Base-by-base conservation (phyloP, 2,888 invertebrate species). In the Romanomermis culicivorax region DNA sequence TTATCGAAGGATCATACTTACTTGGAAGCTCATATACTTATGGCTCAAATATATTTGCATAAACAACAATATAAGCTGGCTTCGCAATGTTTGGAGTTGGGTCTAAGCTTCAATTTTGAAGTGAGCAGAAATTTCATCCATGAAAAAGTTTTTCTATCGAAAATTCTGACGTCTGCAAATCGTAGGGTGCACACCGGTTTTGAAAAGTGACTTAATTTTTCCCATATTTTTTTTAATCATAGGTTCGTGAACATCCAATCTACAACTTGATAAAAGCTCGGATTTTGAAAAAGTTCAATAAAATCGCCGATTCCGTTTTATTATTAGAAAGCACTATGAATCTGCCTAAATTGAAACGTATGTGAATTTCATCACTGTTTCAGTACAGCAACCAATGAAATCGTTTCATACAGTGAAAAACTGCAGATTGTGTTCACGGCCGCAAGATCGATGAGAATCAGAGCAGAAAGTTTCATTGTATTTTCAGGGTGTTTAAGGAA, bases 41-140 rank as follows among this genome's bases (percentile, higher is more conserved):
- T 87, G 73, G 85, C 91, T 11, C 67, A 66, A 52, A 57, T 57
- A 17, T 51, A 50, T 26, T 43, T 57, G 29, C 54, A 57, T 29
- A 43, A 51, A 42, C 27, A 29, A 26, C 30, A 56, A 20, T 56
- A 42, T 30, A 51, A 55, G 25, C 30, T 24, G 65, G 91, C 91
- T 0, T 77, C 82, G 14, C 85, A 87, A 68, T 81, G 80, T 55
- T 73, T 95, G 49, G 91, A 93, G 72, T 78, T 83, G 60, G 87
- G 85, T 55, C 73, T 93, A 17, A 88, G 88, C 65, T 83, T 84
- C 65, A 85, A 91, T 70, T 91, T 95, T 67, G 81, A 84, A 71
- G 81, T 75, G 58, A 58, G 60, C 57, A 53, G 47, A 45, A 45
- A 23, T 30, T 36, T 36, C 11, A 7, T 7, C 36, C 11, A 36